A percentile compares a stretch with the other conserved stretches of the same genome.
Conservation (phyloP, 2,888 invertebrate species). For the Andrena flavipes region DNA sequence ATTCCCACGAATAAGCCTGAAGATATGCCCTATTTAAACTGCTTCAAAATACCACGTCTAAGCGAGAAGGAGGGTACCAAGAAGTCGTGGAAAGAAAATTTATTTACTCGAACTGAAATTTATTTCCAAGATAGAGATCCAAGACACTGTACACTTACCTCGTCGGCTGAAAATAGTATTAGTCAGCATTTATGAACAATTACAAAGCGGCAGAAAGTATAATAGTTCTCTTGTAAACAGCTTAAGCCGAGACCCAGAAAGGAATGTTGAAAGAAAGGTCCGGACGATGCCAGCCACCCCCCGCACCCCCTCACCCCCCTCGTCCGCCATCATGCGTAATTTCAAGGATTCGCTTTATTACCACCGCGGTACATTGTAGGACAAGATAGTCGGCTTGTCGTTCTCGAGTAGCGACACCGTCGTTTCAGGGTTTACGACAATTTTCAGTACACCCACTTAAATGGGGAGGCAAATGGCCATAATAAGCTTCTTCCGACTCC, state of each 20-base stretch:
- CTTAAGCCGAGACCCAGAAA: too few relatives aligned
- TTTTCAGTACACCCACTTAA: slow-evolving; percentile 66
- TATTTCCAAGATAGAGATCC: too few relatives aligned
- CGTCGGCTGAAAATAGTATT: too few relatives aligned
- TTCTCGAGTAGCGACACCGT: slow-evolving; percentile 60
- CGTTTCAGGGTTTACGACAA: slow-evolving; percentile 66
- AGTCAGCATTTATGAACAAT: too few relatives aligned
- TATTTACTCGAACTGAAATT: too few relatives aligned
- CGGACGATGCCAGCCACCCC: not conserved
- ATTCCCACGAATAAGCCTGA: too few relatives aligned
- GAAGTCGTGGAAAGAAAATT: too few relatives aligned
- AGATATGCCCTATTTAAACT: too few relatives aligned
- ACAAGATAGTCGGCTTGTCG: slow-evolving; percentile 55
- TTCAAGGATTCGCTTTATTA: slow-evolving; percentile 65
- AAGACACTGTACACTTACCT: too few relatives aligned
- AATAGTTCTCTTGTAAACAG: not conserved
- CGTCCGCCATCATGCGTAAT: slow-evolving; percentile 33
- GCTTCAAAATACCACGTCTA: too few relatives aligned
- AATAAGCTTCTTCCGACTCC: slow-evolving; percentile 67
- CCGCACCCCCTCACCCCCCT: too few relatives aligned
- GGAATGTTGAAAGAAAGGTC: not conserved
- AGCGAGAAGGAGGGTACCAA: too few relatives aligned
- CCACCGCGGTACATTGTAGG: slow-evolving; percentile 46
- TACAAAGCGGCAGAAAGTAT: not conserved
- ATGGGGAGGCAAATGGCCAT: slow-evolving; percentile 67